Conservation (phyloP, 2,888 invertebrate species). For the Noctua fimbriata region DNA sequence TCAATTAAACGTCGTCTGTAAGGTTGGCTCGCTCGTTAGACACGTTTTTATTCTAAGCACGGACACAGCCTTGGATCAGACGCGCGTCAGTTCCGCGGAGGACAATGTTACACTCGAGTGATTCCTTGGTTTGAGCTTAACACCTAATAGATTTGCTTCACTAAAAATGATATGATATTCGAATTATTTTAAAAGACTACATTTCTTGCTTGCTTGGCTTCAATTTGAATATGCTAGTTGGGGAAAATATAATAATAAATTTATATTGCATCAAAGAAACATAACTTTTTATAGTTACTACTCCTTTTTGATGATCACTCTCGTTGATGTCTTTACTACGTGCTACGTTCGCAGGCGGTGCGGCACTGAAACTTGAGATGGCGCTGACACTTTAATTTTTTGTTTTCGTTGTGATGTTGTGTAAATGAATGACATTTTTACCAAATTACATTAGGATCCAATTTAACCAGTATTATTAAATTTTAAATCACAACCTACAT, state of each 20-base stretch:
- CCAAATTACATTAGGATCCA: neutral
- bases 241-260: too few relatives aligned
- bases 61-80: slow-evolving; percentile 39
- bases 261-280: neutral
- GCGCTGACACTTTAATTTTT: neutral
- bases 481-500: neutral
- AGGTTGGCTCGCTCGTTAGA: slow-evolving; percentile 70
- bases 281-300: neutral
- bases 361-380: neutral
- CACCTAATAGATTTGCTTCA: neutral
- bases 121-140: slow-evolving; percentile 14
- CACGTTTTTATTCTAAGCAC: slow-evolving; percentile 57
- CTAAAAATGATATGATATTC: neutral
- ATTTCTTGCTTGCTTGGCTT: neutral
- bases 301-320: neutral
- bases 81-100: slow-evolving; percentile 20
- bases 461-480: neutral
- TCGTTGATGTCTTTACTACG: slow-evolving; percentile 77
- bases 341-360: slow-evolving; percentile 23
- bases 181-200: neutral
- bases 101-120: slow-evolving; percentile 23
- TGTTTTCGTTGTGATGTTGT: too few relatives aligned
- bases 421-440: neutral
- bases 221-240: neutral
- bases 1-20: slow-evolving; percentile 75